Evolutionary conservation across 1,140 invertebrate genomes (phyloP).

Genomic region (Cotesia glomerata): DNA sequence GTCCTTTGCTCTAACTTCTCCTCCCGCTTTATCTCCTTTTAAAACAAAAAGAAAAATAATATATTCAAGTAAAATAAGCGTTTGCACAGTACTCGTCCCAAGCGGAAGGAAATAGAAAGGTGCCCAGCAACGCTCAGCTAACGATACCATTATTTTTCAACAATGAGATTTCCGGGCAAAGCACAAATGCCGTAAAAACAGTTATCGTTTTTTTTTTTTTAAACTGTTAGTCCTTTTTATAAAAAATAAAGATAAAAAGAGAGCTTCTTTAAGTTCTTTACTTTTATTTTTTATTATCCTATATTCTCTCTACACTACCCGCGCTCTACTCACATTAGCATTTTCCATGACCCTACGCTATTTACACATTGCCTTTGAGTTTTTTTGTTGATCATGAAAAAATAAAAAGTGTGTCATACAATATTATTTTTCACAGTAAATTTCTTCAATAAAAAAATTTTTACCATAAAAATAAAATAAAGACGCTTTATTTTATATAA

Average conservation of each 20-base stretch:
- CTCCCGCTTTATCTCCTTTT: neutral
- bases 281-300: neutral
- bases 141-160: slow-evolving; percentile 35
- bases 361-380: slow-evolving; percentile 15
- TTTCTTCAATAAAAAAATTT: no score
- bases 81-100: slow-evolving; percentile 25
- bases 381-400: neutral
- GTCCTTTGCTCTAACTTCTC: no score
- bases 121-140: slow-evolving; percentile 15
- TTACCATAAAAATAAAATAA: no score
- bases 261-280: neutral
- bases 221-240: neutral
- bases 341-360: slow-evolving; percentile 12
- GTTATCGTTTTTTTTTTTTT: neutral
- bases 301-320: neutral
- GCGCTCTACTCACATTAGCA: slow-evolving; percentile 7
- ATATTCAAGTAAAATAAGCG: slow-evolving; percentile 14
- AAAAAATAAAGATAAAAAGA: neutral
- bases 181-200: slow-evolving; percentile 17
- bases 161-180: slow-evolving; percentile 32
- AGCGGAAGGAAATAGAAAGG: slow-evolving; percentile 20
- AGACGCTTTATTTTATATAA: no score
- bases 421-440: neutral
- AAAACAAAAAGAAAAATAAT: neutral
- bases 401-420: neutral